These are phyloP conservation scores for Monodelphis domestica DNA, from an alignment of 2,797 vertebrate genomes.

Conservation along the genomic window DNA sequence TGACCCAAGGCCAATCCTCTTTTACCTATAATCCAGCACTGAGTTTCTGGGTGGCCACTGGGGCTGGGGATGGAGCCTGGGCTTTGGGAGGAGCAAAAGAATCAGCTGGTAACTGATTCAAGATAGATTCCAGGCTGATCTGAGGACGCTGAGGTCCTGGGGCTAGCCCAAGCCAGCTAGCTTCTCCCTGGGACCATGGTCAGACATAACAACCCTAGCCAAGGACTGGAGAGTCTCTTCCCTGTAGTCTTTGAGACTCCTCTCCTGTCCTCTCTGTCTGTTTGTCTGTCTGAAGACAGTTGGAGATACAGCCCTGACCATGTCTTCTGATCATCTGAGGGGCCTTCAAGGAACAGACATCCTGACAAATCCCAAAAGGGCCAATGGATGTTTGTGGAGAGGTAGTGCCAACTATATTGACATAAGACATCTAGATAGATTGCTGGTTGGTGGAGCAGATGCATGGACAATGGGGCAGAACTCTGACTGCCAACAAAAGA, in stretches of 20 bases:
- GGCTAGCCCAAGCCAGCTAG: background rate
- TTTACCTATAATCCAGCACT: background rate
- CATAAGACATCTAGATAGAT: background rate
- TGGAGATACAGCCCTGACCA: background rate
- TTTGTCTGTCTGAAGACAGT: background rate
- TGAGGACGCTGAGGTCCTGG: background rate
- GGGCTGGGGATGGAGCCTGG: background rate
- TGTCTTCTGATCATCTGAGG: background rate
- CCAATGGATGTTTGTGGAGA: background rate
- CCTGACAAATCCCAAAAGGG: background rate
- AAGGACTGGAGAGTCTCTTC: background rate
- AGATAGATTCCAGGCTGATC: background rate
- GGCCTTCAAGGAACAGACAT: background rate
- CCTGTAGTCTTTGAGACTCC: background rate
- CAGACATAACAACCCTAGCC: background rate
- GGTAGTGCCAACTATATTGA: background rate
- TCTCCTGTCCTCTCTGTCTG: background rate
- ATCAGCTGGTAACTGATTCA: slow-evolving; percentile 5
- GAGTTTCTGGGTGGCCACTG: background rate
- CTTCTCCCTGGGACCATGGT: background rate
- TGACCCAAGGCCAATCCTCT: background rate
- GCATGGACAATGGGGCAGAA: background rate
- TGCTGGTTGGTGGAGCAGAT: background rate
- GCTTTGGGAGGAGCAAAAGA: background rate
- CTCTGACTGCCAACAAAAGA: background rate